Evolutionary conservation across 2,797 vertebrate genomes (phyloP).

Genomic region (Peromyscus nudipes): DNA sequence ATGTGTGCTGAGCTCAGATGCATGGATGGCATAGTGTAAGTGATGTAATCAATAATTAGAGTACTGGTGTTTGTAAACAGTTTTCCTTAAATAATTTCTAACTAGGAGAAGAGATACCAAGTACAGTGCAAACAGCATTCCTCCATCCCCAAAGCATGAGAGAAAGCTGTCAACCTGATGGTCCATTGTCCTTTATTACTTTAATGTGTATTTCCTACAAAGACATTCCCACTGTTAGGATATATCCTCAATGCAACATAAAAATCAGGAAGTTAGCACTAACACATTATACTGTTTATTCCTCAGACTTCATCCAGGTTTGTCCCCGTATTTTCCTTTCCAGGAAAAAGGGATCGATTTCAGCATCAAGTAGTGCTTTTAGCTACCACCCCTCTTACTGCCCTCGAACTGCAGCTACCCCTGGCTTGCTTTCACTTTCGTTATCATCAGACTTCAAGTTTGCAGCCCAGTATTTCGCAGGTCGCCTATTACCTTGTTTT

Average conservation of each 20-base stretch:
- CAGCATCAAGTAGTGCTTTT: not conserved
- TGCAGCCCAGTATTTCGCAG: not conserved
- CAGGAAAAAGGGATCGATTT: not conserved
- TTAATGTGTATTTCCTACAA: not conserved
- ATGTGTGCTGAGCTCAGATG: not conserved
- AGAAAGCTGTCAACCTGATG: not conserved
- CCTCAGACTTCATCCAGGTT: not conserved
- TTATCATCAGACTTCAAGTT: not conserved
- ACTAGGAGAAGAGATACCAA: not conserved
- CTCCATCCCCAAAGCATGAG: not conserved
- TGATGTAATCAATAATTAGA: not conserved
- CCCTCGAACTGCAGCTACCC: not conserved
- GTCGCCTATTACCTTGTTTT: not conserved
- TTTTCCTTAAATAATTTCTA: constrained; percentile 29
- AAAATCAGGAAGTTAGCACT: not conserved
- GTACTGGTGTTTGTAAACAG: not conserved
- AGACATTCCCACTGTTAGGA: not conserved
- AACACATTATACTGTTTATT: not conserved
- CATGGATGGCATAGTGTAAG: not conserved
- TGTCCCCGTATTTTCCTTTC: not conserved
- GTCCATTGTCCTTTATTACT: not conserved
- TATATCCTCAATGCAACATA: not conserved
- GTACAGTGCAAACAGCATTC: not conserved
- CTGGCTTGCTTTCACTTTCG: not conserved
- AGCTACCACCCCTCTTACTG: not conserved